Percentiles rank a stretch among this genome's conserved stretches.
These are phyloP conservation scores for Dascillus cervinus DNA, from an alignment of 2,888 invertebrate genomes.

Conservation along the genomic window DNA sequence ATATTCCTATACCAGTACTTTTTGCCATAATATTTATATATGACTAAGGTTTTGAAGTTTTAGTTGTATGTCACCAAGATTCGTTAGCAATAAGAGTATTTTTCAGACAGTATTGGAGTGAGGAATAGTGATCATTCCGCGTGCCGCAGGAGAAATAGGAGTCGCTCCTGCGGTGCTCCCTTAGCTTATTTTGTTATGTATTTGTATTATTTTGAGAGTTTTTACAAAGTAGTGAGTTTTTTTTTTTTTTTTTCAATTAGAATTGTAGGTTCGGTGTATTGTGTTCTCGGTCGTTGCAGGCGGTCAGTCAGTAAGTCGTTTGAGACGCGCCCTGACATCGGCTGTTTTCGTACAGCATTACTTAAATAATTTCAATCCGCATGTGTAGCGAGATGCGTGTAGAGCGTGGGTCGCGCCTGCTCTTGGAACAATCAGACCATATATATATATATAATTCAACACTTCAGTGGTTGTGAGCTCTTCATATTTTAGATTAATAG, in stretches of 20 bases:
- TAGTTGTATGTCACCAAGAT: constrained; percentile 36
- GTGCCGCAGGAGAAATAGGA: constrained; percentile 10
- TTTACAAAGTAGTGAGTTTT: constrained; percentile 13
- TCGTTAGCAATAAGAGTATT: constrained; percentile 48
- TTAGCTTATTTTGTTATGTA: constrained; percentile 18
- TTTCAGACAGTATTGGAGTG: constrained; percentile 45
- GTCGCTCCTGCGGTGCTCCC: background rate
- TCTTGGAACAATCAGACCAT: constrained; percentile 35
- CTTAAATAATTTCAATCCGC: too few relatives aligned
- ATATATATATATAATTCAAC: constrained; percentile 24
- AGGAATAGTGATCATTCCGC: constrained; percentile 41
- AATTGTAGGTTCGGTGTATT: constrained; percentile 16
- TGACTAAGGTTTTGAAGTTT: constrained; percentile 32
- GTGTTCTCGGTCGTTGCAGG: constrained; percentile 12
- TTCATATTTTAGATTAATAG: constrained; percentile 22
- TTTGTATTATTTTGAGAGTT: constrained; percentile 33
- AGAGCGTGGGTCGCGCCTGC: constrained; percentile 7
- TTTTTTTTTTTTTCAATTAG: constrained; percentile 5
- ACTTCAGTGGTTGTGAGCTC: constrained; percentile 41
- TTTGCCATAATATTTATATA: constrained; percentile 42
- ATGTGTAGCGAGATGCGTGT: constrained; percentile 2
- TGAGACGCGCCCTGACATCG: background rate
- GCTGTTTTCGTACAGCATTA: too few relatives aligned
- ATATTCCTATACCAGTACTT: constrained; percentile 45
- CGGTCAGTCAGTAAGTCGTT: constrained; percentile 1